Conservation (phyloP, 2,888 invertebrate species). For the Drosophila melanosoma region DNA sequence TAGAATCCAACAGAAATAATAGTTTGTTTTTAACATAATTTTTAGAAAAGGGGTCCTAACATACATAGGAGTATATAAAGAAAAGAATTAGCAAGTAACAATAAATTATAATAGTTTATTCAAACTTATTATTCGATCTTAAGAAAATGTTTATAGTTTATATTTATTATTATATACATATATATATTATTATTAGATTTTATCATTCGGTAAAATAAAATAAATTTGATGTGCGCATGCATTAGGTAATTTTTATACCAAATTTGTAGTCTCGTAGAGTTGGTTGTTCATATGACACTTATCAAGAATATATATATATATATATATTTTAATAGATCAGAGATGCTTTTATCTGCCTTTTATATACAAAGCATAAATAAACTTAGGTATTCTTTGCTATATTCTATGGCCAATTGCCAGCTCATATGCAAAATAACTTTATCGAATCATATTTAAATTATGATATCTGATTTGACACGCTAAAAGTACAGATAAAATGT, state of each 20-base stretch:
- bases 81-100: not conserved
- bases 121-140: not conserved
- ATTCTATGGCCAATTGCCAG: not conserved
- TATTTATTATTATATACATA: not conserved
- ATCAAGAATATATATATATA: not conserved
- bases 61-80: not conserved
- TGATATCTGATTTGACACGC: not conserved
- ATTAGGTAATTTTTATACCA: not conserved
- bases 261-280: not conserved
- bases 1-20: not conserved
- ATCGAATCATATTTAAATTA: not conserved
- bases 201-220: not conserved
- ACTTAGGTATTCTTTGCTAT: not conserved
- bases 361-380: not conserved
- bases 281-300: not conserved
- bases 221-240: not conserved
- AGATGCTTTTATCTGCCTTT: accelerated
- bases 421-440: not conserved
- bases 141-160: not conserved
- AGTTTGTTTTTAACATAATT: not conserved
- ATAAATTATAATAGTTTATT: not conserved
- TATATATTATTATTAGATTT: no score
- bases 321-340: not conserved
- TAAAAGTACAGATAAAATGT: not conserved
- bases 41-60: accelerated